phyloP scores from a whole-genome alignment of 1,140 invertebrate species.

The Neotoxoptera formosana region DNA sequence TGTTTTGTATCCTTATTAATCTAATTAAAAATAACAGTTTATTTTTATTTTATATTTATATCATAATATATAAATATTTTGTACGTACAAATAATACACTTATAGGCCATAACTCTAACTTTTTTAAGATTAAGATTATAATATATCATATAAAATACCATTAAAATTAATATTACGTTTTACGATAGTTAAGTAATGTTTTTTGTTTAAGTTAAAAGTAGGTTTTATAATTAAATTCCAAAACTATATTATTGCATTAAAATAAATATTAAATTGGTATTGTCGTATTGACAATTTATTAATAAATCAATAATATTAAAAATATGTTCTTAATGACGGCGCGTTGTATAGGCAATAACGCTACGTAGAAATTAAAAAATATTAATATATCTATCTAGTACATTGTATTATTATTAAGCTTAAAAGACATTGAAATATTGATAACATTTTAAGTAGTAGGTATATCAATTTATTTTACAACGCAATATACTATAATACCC shows the following conservation, averaged over 20 bases:
- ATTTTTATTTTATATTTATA: background rate
- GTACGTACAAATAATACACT: background rate
- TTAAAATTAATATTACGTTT: background rate
- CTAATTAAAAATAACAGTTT: background rate
- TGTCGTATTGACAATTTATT: background rate
- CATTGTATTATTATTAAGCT: background rate
- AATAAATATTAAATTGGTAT: too few relatives aligned
- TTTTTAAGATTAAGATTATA: background rate
- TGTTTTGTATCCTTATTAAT: background rate
- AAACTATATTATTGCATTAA: background rate
- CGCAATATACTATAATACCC: background rate
- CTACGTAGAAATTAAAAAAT: background rate
- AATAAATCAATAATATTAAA: background rate
- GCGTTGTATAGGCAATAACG: constrained; percentile 22
- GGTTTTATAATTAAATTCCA: background rate
- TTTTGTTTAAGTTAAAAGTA: background rate
- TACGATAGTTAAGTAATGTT: background rate
- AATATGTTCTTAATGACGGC: background rate
- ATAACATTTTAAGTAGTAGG: background rate
- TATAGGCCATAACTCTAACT: background rate
- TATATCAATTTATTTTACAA: background rate
- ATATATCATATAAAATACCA: background rate
- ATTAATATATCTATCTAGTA: background rate
- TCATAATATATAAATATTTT: background rate
- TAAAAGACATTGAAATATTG: background rate